Evolutionary conservation across 2,797 vertebrate genomes (phyloP).

Genomic region (Vireo griseus): DNA sequence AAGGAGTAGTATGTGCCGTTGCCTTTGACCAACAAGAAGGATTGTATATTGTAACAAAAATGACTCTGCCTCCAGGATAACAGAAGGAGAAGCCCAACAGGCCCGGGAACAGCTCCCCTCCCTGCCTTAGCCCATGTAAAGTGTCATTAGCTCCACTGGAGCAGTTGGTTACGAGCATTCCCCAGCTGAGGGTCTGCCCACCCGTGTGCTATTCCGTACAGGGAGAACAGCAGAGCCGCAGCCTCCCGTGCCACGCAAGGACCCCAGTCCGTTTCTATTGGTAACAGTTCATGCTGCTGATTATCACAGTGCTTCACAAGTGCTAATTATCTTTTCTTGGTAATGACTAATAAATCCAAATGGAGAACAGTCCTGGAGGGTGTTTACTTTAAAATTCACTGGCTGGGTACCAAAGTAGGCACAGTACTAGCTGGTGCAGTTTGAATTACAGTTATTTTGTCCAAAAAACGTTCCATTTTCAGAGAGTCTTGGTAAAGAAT

Average conservation of each 20-base stretch:
- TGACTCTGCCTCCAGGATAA: neutral
- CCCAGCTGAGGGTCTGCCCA: slow-evolving; percentile 26
- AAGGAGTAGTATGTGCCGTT: neutral
- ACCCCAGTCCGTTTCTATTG: neutral
- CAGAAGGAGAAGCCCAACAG: neutral
- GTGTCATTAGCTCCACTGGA: neutral
- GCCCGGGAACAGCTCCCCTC: neutral
- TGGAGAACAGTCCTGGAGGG: slow-evolving; percentile 52
- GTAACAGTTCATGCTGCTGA: slow-evolving; percentile 44
- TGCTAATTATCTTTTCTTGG: slow-evolving; percentile 60
- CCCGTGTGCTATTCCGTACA: neutral
- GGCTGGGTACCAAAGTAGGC: slow-evolving; percentile 28
- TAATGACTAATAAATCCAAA: slow-evolving; percentile 63
- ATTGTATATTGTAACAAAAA: neutral
- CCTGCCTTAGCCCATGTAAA: neutral
- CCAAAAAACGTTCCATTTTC: neutral
- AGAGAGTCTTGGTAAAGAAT: neutral
- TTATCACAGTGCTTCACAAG: slow-evolving; percentile 45
- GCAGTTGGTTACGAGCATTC: neutral
- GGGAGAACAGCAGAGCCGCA: neutral
- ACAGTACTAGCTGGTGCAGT: neutral
- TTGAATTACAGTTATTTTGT: slow-evolving; percentile 12
- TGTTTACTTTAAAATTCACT: slow-evolving; percentile 54
- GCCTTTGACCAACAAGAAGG: neutral
- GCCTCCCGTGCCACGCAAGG: neutral